Evolutionary conservation across 2,888 invertebrate genomes (phyloP).

Genomic region (Callosobruchus maculatus): DNA sequence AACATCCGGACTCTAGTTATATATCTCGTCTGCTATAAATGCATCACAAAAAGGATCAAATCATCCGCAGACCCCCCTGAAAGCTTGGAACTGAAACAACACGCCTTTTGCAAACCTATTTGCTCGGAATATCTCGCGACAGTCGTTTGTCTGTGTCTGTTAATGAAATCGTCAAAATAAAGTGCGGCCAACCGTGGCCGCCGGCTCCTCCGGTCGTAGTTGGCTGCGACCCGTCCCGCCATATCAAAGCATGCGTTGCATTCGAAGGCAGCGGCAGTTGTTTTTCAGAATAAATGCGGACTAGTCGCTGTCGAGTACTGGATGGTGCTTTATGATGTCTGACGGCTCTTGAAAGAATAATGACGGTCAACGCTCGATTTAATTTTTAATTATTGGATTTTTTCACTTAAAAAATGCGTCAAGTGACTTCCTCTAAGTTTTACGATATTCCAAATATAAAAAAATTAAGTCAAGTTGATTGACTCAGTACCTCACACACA

Average conservation of each 20-base stretch:
- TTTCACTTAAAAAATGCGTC: too few species aligned
- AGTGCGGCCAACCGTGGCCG: not conserved
- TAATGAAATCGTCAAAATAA: not conserved
- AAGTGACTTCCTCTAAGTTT: too few species aligned
- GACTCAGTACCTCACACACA: too few species aligned
- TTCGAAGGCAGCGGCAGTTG: not conserved
- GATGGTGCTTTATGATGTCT: not conserved
- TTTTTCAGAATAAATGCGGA: not conserved
- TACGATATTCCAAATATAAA: too few species aligned
- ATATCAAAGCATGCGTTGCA: not conserved
- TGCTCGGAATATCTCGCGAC: not conserved
- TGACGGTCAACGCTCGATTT: not conserved
- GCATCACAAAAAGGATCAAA: not conserved
- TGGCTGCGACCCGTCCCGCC: not conserved
- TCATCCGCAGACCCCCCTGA: not conserved
- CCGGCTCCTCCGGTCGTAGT: not conserved
- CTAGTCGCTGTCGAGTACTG: not conserved
- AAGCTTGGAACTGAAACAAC: not conserved
- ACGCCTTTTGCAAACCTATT: not conserved
- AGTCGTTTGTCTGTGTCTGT: not conserved
- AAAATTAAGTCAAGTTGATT: too few species aligned
- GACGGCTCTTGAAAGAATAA: not conserved
- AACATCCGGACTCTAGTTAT: not conserved
- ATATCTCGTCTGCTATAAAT: not conserved
- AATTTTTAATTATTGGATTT: not conserved